These are phyloP conservation scores for Phainopepla nitens DNA, from an alignment of 2,113 vertebrate species.

Conservation along the genomic window DNA sequence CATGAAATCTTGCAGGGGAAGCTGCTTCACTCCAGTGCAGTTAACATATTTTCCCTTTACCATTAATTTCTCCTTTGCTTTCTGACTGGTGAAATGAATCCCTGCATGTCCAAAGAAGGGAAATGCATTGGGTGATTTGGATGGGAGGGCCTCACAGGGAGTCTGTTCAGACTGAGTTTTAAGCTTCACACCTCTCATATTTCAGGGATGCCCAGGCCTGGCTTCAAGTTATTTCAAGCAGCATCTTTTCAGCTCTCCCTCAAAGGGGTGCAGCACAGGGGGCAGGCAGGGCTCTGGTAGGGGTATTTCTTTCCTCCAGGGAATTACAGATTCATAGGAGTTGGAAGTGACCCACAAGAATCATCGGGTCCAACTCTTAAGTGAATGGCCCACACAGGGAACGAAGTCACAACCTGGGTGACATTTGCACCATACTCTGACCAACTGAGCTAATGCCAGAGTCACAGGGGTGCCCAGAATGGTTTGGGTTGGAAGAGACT, in stretches of 20 bases:
- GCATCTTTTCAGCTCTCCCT: not conserved
- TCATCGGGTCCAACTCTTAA: accelerated
- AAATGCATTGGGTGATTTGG: not conserved
- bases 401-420: not conserved
- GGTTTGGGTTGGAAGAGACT: not conserved
- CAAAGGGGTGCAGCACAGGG: accelerated
- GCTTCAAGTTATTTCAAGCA: not conserved
- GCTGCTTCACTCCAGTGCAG: not conserved
- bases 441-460: too few relatives aligned
- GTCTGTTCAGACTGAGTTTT: not conserved
- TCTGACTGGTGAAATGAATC: not conserved
- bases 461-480: not conserved
- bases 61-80: not conserved
- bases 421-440: not conserved
- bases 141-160: not conserved
- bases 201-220: not conserved
- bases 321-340: not conserved
- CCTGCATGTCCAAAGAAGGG: not conserved
- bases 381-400: not conserved
- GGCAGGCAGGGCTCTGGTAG: not conserved
- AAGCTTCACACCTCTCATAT: not conserved
- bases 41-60: not conserved
- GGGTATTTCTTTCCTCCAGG: not conserved
- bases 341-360: not conserved
- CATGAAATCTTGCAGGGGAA: not conserved